Evolutionary conservation across 2,888 invertebrate species (phyloP).

Genomic region (Xestia sexstrigata): DNA sequence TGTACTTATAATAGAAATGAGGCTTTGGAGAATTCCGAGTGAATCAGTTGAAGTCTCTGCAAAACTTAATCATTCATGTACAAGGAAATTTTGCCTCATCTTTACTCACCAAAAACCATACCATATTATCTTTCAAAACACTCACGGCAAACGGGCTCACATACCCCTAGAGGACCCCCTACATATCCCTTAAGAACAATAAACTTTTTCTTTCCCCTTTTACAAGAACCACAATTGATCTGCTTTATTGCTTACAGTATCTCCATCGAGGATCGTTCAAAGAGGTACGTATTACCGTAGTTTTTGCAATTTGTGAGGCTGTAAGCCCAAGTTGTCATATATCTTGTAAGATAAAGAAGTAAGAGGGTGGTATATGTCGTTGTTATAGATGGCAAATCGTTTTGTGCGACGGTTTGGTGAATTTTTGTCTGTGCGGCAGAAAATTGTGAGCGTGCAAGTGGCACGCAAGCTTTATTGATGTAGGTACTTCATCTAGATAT

Average conservation of each 20-base stretch:
- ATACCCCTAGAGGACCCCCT: not conserved
- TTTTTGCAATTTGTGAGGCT: constrained; percentile 29
- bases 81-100: not conserved
- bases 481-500: constrained; percentile 1
- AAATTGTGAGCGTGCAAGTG: not conserved
- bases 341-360: constrained; percentile 55
- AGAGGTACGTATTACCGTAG: constrained; percentile 11
- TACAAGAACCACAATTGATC: constrained; percentile 33
- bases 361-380: constrained; percentile 7
- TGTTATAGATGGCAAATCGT: constrained; percentile 53
- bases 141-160: not conserved
- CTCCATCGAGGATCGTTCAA: constrained; percentile 29
- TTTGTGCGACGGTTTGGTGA: constrained; percentile 17
- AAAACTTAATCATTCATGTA: not conserved
- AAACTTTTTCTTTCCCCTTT: constrained; percentile 5
- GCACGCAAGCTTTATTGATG: constrained; percentile 3
- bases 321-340: constrained; percentile 28
- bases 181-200: not conserved
- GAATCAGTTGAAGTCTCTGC: not conserved
- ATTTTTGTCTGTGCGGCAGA: constrained; percentile 19
- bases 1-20: not conserved
- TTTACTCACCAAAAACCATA: not conserved
- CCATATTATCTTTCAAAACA: not conserved
- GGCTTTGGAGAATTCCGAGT: not conserved
- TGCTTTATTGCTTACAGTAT: constrained; percentile 36